Percentiles rank a stretch among this genome's conserved stretches.
Evolutionary conservation across 2,888 invertebrate species (phyloP).

Genomic region (Mayetiola destructor): DNA sequence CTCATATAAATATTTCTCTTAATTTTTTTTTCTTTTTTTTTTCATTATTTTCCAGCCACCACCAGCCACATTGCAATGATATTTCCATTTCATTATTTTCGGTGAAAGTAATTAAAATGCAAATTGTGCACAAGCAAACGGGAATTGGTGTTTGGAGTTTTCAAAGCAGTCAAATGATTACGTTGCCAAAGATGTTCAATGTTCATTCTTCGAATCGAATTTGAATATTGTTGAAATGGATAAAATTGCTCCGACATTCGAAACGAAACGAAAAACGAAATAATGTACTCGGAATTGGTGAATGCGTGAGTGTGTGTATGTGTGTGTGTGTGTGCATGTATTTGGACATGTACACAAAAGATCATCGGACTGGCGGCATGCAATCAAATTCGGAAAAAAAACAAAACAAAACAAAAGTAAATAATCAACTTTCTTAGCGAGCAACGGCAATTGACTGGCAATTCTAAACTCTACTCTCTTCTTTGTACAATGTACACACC

Average conservation of each 20-base stretch:
- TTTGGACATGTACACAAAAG: background rate
- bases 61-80: background rate
- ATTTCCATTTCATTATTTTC: background rate
- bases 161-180: too few relatives aligned
- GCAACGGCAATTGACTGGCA: too few relatives aligned
- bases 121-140: background rate
- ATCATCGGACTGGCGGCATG: background rate
- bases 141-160: background rate
- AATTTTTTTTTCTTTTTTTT: background rate
- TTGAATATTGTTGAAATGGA: too few relatives aligned
- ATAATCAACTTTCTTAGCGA: too few relatives aligned
- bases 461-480: too few relatives aligned
- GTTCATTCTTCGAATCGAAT: too few relatives aligned
- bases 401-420: background rate
- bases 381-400: background rate
- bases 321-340: background rate
- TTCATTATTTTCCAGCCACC: background rate
- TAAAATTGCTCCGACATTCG: too few relatives aligned
- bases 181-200: too few relatives aligned
- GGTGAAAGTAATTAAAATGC: conserved; percentile 11
- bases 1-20: background rate
- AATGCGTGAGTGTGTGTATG: background rate
- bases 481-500: too few relatives aligned
- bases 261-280: too few relatives aligned
- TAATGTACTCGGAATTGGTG: too few relatives aligned